Evolutionary conservation across 2,888 invertebrate genomes (phyloP), one percentile per base, ranked within the genome.

Genomic region (Nysson spinosus): DNA sequence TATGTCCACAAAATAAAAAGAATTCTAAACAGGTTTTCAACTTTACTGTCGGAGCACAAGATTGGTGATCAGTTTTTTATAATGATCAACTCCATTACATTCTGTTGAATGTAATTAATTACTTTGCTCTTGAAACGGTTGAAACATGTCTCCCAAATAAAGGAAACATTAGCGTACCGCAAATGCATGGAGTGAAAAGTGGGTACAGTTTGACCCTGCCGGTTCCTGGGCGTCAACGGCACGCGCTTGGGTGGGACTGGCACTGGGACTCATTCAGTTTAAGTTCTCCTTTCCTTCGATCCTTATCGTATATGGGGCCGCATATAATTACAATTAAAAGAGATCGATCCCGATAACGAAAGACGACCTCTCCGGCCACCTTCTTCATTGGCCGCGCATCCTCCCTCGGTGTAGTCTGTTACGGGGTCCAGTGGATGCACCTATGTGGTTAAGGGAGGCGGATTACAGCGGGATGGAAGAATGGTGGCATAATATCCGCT

Each of bases 261-360:
- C 35, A 35, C 39, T 54, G 39, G 66, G 70, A 76, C 69, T 69
- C 64, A 66, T 66, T 50, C 56, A 49, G 42, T 51, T 60, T 35
- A 46, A 62, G 52, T 74, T 47, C 44, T 63, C 19, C 46, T 50
- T 52, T 34, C 56, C 49, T 37, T 64, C 64, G 63, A 75, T 75
- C 51, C 68, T 77, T 75, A 75, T 75, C 75, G 44, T 69, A 66
- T 72, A 69, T 78, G 69, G 80, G 78, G 81, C 80, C 80, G 84
- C 83, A 84, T 85, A 85, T 85, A 85, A 85, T 85, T 85, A 85
- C 83, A 85, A 85, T 85, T 85, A 85, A 85, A 85, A 85, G 81
- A 81, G 85, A 85, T 85, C 81, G 77, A 73, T 75, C 34, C 69
- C 75, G 85, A 85, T 85, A 85, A 78, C 66, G 69, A 56, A n/a